Percentiles rank a stretch among this genome's conserved stretches.
Conservation (phyloP, 2,888 invertebrate genomes). For the Darwinula stevensoni region DNA sequence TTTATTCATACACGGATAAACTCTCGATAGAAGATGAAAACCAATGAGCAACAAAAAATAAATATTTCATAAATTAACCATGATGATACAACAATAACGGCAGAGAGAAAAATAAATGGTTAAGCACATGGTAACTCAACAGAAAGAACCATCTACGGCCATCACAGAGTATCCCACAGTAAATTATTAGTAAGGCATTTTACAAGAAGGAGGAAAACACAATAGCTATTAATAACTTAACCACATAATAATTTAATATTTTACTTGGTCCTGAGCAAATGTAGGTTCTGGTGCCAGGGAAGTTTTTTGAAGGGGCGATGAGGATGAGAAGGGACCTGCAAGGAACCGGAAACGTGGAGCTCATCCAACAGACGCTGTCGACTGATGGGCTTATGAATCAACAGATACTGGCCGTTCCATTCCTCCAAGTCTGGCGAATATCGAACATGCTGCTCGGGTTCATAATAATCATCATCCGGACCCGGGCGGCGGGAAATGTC, state of each 20-base stretch:
- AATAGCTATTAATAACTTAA: neutral
- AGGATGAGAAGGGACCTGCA: too few relatives aligned
- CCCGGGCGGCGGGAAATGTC: too few relatives aligned
- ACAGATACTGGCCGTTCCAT: neutral
- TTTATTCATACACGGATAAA: too few relatives aligned
- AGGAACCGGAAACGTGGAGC: too few relatives aligned
- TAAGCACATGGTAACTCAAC: slow-evolving; percentile 1
- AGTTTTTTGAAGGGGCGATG: neutral
- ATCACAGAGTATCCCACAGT: too few relatives aligned
- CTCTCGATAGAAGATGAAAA: too few relatives aligned
- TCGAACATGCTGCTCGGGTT: too few relatives aligned
- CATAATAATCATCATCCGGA: too few relatives aligned
- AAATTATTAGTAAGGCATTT: too few relatives aligned
- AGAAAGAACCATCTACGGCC: too few relatives aligned
- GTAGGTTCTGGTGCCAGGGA: neutral
- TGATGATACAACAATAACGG: neutral
- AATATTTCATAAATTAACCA: too few relatives aligned
- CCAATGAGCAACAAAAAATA: too few relatives aligned
- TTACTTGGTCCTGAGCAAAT: slow-evolving; percentile 1
- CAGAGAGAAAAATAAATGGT: neutral
- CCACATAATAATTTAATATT: neutral
- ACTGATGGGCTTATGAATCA: neutral
- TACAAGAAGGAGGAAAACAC: neutral
- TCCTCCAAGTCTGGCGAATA: neutral
- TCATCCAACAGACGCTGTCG: neutral